A percentile compares a stretch with the other conserved stretches of the same genome.
Evolutionary conservation across 2,797 vertebrate genomes (phyloP).

Genomic region (Gymnothorax javanicus): DNA sequence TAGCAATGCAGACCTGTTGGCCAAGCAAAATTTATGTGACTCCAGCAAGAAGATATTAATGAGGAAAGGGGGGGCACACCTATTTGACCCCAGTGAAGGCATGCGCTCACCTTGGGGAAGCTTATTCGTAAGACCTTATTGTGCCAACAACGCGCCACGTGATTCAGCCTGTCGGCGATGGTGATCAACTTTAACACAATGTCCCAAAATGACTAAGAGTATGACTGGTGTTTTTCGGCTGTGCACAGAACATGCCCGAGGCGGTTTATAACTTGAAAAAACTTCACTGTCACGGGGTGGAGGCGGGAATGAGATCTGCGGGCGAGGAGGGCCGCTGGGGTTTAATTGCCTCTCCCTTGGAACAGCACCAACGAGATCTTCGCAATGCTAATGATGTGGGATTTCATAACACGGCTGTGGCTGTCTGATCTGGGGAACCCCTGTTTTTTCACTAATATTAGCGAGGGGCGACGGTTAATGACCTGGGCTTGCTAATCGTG

Average conservation of each 20-base stretch:
- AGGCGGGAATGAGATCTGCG: background rate
- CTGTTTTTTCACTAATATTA: background rate
- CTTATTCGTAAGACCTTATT: background rate
- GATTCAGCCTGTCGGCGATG: conserved; percentile 13
- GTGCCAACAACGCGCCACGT: background rate
- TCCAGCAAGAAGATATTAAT: background rate
- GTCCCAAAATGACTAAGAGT: conserved; percentile 9
- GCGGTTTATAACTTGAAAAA: conserved; percentile 59
- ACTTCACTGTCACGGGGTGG: conserved; percentile 60
- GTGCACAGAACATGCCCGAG: conserved; percentile 61
- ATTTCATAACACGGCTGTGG: conserved; percentile 34
- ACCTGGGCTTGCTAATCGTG: background rate
- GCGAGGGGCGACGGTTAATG: background rate
- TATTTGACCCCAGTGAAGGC: background rate
- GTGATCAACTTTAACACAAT: conserved; percentile 29
- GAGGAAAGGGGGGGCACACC: background rate
- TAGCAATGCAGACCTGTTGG: background rate
- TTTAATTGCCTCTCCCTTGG: conserved; percentile 46
- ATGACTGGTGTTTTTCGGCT: conserved; percentile 45
- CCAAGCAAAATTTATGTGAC: too few species aligned
- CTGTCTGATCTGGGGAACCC: background rate
- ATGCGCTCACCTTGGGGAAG: background rate
- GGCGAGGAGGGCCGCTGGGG: conserved; percentile 48
- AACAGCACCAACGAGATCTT: conserved; percentile 51
- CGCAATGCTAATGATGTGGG: conserved; percentile 34